Evolutionary conservation across 2,888 invertebrate genomes (phyloP), one percentile per base, ranked within the genome.

Genomic region (Cosmia pyralina): DNA sequence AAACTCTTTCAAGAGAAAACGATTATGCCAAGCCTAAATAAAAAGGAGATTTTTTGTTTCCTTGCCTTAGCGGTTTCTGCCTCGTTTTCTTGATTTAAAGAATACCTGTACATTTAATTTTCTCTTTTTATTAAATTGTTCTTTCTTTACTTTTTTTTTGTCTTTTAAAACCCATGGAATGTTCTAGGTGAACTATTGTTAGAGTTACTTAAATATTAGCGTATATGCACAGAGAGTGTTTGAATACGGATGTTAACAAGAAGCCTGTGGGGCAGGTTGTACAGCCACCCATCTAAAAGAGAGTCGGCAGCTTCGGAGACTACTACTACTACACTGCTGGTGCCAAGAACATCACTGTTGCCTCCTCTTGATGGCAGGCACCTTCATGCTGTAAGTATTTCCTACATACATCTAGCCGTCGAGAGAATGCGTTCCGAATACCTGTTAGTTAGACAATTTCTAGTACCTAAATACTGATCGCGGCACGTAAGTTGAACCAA

Each of bases 241-340:
- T 89, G 82, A 88, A 87, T 87, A 81, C 86, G 84, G 87, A 86
- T 86, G 87, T 86, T 88, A 89, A 88, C 86, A 84, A 87, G 88
- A 88, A 86, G 88, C 85, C 83, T 87, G 85, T 91, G 90, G 90
- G 88, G 87, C 96, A 98, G 97, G 95, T 96, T 98, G 90, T 97
- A 97, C 96, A 97, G 97, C 91, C 98, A 98, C 88, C 97, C 98
- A 70, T 97, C 97, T 85, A 98, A 98, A 93, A 96, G 98, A 77
- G 98, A 98, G 93, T 98, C 98, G 7, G 97, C 98, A 79, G 97
- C 98, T 22, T 98, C 98, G 71, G 98, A 98, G 93, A 97, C 97
- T 71, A 98, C 98, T 55, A 98, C 98, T 73, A 98, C 98, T 19
- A 98, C 98, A 8, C 96, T 98, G 83, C 96, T 98, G 84, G 95